Evolutionary conservation across 2,797 vertebrate genomes (phyloP).

Genomic region (Rhincodon typus): DNA sequence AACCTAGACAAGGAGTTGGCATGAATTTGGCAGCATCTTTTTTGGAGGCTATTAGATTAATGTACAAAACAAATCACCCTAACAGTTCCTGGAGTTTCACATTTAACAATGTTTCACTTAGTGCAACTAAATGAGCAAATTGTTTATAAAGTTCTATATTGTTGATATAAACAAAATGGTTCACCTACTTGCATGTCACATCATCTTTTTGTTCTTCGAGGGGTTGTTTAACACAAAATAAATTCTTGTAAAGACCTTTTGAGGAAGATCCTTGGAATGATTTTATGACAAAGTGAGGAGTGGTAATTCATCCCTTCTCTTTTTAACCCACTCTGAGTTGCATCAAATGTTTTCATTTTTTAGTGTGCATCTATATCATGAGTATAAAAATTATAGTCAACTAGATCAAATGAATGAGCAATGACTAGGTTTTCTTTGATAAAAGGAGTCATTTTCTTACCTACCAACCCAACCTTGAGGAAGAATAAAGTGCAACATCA

Average conservation of each 20-base stretch:
- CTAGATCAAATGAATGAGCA: no score
- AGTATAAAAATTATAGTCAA: no score
- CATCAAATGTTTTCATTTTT: no score
- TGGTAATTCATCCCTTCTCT: no score
- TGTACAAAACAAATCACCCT: not conserved
- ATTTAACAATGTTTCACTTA: not conserved
- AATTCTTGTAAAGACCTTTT: not conserved
- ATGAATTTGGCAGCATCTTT: not conserved
- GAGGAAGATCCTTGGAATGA: not conserved
- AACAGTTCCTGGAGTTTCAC: not conserved
- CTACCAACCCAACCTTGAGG: no score
- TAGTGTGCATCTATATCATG: no score
- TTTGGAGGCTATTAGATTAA: not conserved
- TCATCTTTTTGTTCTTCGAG: not conserved
- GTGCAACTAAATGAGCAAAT: no score
- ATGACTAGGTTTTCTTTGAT: no score
- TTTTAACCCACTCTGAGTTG: no score
- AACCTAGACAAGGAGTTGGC: not conserved
- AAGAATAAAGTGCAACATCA: no score
- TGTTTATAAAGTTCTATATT: not conserved
- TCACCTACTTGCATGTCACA: not conserved
- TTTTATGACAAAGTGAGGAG: no score
- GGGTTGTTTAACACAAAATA: not conserved
- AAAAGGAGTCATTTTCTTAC: no score
- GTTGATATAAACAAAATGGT: not conserved